Evolutionary conservation across 2,113 vertebrate genomes (phyloP), one percentile per base, ranked within the genome.

Genomic region (Crotalus helleri): DNA sequence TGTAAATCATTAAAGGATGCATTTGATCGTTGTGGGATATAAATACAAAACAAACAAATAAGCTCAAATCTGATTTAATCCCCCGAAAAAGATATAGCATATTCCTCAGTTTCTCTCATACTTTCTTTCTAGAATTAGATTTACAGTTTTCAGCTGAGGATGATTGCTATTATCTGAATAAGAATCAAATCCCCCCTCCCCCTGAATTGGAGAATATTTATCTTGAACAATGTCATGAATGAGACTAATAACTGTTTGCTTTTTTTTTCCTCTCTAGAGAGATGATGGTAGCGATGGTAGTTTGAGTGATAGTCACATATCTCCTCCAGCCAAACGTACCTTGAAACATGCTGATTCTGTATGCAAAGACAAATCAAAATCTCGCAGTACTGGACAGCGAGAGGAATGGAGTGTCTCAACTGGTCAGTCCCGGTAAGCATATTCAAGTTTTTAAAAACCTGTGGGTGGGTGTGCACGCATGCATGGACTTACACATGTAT

Each of bases 281-380:
- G 98, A 98, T 94, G 97, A 98, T 95, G 97, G 97, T 94, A 99
- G 98, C 95, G 99, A 99, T 97, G 98, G 97, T 95, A 99, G 98
- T 96, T 97, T 99, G 97, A 99, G 98, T 96, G 99, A 99, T 91
- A 98, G 99, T 81, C 98, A 98, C 92, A 95, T 98, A 97, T 98
- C 98, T 95, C 99, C 99, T 64, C 99, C 99, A 3, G 97, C 98
- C 90, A 99, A 99, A 97, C 98, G 99, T 94, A 98, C 98, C 88
- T 98, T 99, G 96, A 98, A 99, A 95, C 98, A 99, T 97, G 97
- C 98, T 26, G 98, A 99, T 96, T 98, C 98, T 96, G 98, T 99
- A 97, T 99, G 98, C 96, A 99, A 99, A 95, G 99, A 99, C 96
- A 99, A 98, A 95, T 99, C 99, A 39, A 98, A 98, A 94, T 98